phyloP scores from a whole-genome alignment of 2,797 vertebrate species.

The Gymnoscopelus braueri region DNA sequence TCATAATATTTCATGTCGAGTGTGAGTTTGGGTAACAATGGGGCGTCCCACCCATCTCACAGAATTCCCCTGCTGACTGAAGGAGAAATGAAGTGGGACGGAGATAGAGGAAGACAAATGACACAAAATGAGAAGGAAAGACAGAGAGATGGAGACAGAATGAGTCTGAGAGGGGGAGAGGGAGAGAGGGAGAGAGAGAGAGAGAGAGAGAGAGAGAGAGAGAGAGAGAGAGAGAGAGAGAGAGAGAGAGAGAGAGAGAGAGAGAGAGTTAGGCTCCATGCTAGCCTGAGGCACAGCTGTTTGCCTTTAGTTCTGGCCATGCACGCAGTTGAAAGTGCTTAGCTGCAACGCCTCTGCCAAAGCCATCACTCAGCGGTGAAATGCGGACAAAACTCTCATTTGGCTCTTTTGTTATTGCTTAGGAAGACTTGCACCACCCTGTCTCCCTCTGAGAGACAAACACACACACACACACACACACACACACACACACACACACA shows the following conservation, averaged over 20 bases:
- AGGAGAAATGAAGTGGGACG: background rate
- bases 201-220: background rate
- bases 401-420: slow-evolving; percentile 73
- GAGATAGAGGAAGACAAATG: background rate
- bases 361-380: slow-evolving; percentile 77
- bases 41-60: slow-evolving; percentile 48
- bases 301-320: slow-evolving; percentile 81
- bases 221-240: background rate
- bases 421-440: slow-evolving; percentile 55
- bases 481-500: slow-evolving; percentile 18
- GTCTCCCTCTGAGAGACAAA: slow-evolving; percentile 21
- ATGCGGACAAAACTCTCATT: slow-evolving; percentile 76
- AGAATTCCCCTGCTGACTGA: slow-evolving; percentile 36
- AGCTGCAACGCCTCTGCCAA: slow-evolving; percentile 74
- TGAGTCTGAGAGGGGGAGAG: slow-evolving; percentile 37
- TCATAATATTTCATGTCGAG: slow-evolving; percentile 68
- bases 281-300: slow-evolving; percentile 70
- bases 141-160: slow-evolving; percentile 12
- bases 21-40: slow-evolving; percentile 45
- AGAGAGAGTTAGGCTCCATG: slow-evolving; percentile 17
- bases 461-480: slow-evolving; percentile 27
- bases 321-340: slow-evolving; percentile 71
- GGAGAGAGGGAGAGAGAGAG: slow-evolving; percentile 12
- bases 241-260: background rate
- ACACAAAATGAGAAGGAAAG: background rate